Evolutionary conservation across 2,113 vertebrate genomes (phyloP).

Genomic region (Erpornis zantholeuca): DNA sequence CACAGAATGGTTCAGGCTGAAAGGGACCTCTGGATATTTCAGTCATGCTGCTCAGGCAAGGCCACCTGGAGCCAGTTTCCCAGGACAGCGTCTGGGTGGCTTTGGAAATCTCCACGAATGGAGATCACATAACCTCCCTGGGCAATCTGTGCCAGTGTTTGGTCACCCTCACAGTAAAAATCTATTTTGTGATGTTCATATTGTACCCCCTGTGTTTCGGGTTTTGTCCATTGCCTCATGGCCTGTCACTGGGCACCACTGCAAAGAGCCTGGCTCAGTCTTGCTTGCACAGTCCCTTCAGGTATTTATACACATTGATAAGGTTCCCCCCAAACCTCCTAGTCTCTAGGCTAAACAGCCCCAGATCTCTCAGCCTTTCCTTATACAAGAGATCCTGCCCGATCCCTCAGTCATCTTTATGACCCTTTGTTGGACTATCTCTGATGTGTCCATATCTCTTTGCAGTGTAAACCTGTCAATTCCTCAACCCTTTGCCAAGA

Average conservation of each 20-base stretch:
- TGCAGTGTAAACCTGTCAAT: not conserved
- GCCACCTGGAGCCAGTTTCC: not conserved
- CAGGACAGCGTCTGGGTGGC: not conserved
- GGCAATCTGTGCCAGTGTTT: not conserved
- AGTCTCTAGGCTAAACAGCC: not conserved
- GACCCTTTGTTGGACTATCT: not conserved
- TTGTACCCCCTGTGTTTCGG: not conserved
- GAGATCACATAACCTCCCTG: not conserved
- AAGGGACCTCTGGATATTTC: not conserved
- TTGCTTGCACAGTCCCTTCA: not conserved
- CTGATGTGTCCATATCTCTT: not conserved
- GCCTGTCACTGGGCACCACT: not conserved
- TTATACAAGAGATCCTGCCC: not conserved
- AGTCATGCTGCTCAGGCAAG: not conserved
- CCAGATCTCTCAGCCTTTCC: not conserved
- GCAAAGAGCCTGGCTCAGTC: not conserved
- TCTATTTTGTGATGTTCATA: not conserved
- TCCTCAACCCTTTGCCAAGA: not conserved
- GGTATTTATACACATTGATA: too few species aligned
- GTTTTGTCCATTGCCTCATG: not conserved
- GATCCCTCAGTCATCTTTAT: fast-evolving
- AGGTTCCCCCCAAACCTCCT: not conserved
- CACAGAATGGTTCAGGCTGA: not conserved
- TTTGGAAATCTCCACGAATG: not conserved
- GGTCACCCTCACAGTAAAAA: not conserved